phyloP scores from a whole-genome alignment of 30 jellyfish, hydroid and myxozoan genomes.

The Pelagia noctiluca region DNA sequence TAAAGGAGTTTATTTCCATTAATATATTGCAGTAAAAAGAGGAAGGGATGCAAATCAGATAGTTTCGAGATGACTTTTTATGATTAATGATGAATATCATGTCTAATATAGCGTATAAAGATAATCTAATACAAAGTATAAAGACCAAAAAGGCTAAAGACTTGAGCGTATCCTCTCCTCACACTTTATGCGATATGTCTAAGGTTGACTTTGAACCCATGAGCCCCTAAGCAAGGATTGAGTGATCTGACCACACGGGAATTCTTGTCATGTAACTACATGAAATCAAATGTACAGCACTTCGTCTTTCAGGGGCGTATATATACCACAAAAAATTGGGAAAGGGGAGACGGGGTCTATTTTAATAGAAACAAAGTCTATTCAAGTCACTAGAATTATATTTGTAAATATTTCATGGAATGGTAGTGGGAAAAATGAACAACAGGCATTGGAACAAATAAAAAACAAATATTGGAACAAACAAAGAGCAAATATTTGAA shows the following conservation, averaged over 20 bases:
- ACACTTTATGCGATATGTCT: neutral
- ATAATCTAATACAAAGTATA: too few species aligned
- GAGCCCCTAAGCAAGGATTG: neutral
- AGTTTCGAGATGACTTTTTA: too few species aligned
- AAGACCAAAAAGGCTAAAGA: neutral
- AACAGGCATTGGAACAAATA: neutral
- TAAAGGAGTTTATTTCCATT: too few species aligned
- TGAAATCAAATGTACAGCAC: neutral
- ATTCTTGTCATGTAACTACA: too few species aligned
- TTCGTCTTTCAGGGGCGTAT: neutral
- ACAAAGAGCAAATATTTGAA: neutral
- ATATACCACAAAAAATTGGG: neutral
- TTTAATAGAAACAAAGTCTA: too few species aligned
- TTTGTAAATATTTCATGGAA: too few species aligned
- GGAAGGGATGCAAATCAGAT: too few species aligned
- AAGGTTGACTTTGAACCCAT: neutral
- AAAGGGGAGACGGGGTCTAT: neutral
- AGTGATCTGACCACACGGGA: neutral
- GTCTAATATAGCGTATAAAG: too few species aligned
- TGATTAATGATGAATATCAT: too few species aligned
- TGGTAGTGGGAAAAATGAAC: neutral
- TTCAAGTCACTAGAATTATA: too few species aligned
- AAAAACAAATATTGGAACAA: neutral
- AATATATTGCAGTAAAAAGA: too few species aligned
- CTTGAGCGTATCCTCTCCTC: neutral